Evolutionary conservation across 2,888 invertebrate species (phyloP), one percentile per base, ranked within the genome.

Genomic region (Taenaris catops): DNA sequence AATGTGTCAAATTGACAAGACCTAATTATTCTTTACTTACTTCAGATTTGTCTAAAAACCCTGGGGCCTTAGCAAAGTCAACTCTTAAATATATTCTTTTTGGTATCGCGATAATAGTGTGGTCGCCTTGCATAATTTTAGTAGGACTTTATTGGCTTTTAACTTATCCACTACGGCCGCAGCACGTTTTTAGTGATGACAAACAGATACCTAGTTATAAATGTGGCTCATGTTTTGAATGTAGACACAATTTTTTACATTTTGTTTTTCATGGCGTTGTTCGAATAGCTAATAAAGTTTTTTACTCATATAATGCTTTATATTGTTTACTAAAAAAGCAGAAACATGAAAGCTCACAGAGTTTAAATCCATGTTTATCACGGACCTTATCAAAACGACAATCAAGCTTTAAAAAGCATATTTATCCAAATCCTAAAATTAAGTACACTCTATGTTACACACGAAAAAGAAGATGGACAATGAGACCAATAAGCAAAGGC

Each of bases 81-180:
- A 14, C 16, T n/a, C 3, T 31, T 2, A 61, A 55, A 37, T 48
- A 52, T 37, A 11, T 58, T 8, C 43, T 64, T 32, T 38, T 62
- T 25, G 49, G 45, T 10, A 17, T 67, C 1, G 47, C 56, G 11
- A 17, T 61, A 33, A 38, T 69, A n/a, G 48, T 53, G 14, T 72
- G 64, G 69, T 56, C 54, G 23, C 71, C 72, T 6, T 71, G 65
- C 45, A 48, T 73, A 38, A 29, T 70, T 21, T 35, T 48, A 14
- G 38, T 58, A 26, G 39, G 44, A 23, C 8, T 63, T 34, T 53
- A 44, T 40, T 66, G 63, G 64, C 34, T 60, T 28, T 16, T 71
- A 25, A 49, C 56, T 6, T 58, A 58, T 44, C 61, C 62, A 26
- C 41, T 57, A 12, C 55, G 45, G 29, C 52, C 55, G 6, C 45